Evolutionary conservation across 2,797 vertebrate genomes (phyloP).

Genomic region (Zenarchopterus dispar): DNA sequence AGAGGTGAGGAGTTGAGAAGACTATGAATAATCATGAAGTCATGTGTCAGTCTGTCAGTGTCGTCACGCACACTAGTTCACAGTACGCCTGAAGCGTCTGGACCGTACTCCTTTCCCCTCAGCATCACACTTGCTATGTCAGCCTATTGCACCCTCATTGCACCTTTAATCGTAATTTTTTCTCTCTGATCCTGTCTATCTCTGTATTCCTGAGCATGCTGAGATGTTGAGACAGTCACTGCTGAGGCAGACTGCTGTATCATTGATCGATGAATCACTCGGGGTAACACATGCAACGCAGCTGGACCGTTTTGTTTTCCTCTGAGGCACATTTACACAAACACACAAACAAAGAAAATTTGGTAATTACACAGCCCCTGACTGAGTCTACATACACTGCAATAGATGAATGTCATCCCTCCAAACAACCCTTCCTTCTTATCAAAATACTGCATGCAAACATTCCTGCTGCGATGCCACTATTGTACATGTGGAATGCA

Average conservation of each 20-base stretch:
- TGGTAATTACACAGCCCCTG: conserved; percentile 18
- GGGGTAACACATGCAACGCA: conserved; percentile 48
- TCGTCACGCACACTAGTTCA: conserved; percentile 14
- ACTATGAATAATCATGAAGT: conserved; percentile 56
- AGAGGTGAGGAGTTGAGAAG: conserved; percentile 34
- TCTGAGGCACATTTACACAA: conserved; percentile 35
- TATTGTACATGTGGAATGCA: conserved; percentile 31
- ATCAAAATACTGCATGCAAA: conserved; percentile 50
- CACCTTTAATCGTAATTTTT: conserved; percentile 18
- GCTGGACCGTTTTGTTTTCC: conserved; percentile 49
- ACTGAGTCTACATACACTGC: conserved; percentile 27
- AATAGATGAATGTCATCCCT: conserved; percentile 41
- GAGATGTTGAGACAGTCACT: conserved; percentile 53
- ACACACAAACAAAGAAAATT: conserved; percentile 27
- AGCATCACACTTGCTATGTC: conserved; percentile 7
- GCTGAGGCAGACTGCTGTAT: conserved; percentile 55
- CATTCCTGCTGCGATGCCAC: conserved; percentile 30
- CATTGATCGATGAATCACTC: conserved; percentile 74
- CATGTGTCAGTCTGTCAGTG: conserved; percentile 33
- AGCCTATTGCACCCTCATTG: conserved; percentile 16
- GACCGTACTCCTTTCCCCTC: conserved; percentile 1
- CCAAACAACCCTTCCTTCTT: conserved; percentile 26
- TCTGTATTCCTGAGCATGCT: conserved; percentile 43
- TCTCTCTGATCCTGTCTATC: conserved; percentile 24
- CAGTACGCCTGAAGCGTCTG: conserved; percentile 16